Percentiles rank a stretch among this genome's conserved stretches.
These are phyloP conservation scores for Galaxias olidus DNA, from an alignment of 2,797 vertebrate genomes.

Conservation along the genomic window DNA sequence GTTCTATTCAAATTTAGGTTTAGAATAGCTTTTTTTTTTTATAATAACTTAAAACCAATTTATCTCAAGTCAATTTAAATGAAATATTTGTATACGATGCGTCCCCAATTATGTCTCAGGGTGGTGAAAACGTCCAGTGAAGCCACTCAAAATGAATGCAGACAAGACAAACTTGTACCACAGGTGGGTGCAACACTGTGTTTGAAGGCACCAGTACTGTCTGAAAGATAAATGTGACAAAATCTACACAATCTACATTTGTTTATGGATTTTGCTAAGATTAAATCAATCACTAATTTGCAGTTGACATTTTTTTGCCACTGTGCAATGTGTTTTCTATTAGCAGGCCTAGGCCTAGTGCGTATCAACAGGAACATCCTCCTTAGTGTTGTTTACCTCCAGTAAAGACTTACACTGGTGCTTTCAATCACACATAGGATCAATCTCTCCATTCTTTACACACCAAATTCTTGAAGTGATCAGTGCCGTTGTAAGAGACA, in stretches of 20 bases:
- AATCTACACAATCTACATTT: constrained; percentile 1
- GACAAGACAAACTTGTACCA: background rate
- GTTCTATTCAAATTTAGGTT: constrained; percentile 1
- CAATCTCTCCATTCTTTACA: background rate
- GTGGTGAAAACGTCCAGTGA: constrained; percentile 15
- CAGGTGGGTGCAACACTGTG: background rate
- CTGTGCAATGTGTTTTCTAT: no score
- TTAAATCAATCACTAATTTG: no score
- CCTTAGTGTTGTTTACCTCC: background rate
- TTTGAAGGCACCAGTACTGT: constrained; percentile 33
- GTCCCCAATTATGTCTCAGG: constrained; percentile 6
- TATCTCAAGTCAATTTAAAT: background rate
- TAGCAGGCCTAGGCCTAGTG: no score
- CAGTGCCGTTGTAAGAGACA: constrained; percentile 3
- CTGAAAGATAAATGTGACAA: background rate
- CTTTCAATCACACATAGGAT: constrained; percentile 12
- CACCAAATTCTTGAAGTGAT: background rate
- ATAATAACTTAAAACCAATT: no score
- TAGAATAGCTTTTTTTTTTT: background rate
- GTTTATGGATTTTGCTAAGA: no score
- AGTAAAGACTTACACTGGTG: constrained; percentile 10
- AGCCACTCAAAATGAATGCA: background rate
- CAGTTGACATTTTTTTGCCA: no score
- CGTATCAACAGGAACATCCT: no score
- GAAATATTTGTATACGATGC: background rate